Percentiles rank a stretch among this genome's conserved stretches.
Conservation (phyloP, 2,797 vertebrate genomes). For the Phoebastria nigripes region DNA sequence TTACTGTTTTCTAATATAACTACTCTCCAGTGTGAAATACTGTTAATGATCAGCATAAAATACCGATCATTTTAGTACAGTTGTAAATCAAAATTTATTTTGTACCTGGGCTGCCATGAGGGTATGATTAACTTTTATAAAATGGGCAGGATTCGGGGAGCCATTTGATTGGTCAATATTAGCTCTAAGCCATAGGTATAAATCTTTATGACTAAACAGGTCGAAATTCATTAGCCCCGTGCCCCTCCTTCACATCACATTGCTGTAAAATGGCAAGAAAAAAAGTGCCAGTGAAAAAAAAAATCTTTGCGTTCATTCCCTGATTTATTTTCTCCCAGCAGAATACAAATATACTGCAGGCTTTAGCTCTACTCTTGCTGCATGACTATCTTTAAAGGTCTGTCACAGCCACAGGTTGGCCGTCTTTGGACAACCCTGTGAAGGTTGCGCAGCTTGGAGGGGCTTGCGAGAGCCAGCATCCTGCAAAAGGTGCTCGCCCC, state of each 20-base stretch:
- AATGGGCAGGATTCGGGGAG: constrained; percentile 34
- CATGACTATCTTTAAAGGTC: neutral
- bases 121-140: constrained; percentile 58
- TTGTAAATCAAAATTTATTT: constrained; percentile 64
- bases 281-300: neutral
- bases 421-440: neutral
- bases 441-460: neutral
- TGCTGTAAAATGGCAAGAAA: neutral
- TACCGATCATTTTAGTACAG: constrained; percentile 9
- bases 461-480: neutral
- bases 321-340: neutral
- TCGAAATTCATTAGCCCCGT: constrained; percentile 20
- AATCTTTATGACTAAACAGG: constrained; percentile 55
- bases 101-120: constrained; percentile 7
- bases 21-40: constrained; percentile 18
- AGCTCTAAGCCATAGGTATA: neutral
- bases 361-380: neutral
- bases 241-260: neutral
- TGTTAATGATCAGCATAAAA: constrained; percentile 48
- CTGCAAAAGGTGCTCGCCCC: neutral
- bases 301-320: neutral
- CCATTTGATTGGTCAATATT: constrained; percentile 50
- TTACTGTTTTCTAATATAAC: constrained; percentile 49
- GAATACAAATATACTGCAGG: neutral
- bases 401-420: neutral